Evolutionary conservation across 2,888 invertebrate species (phyloP), one percentile per base, ranked within the genome.

Genomic region (Coelopa pilipes): DNA sequence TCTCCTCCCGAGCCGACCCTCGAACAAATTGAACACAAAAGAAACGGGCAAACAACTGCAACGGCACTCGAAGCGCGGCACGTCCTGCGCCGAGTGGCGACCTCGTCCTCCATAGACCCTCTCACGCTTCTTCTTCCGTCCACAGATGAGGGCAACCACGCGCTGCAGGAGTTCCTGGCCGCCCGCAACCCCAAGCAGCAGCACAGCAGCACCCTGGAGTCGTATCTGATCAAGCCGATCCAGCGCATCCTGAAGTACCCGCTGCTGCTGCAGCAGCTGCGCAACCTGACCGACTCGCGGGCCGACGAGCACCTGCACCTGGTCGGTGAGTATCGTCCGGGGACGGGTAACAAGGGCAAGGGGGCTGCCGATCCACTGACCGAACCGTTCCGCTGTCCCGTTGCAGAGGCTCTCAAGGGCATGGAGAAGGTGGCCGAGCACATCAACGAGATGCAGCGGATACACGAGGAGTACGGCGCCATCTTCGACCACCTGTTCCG

Each of bases 351-450:
- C n/a, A n/a, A n/a, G n/a, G n/a, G n/a, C n/a, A n/a, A n/a, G n/a
- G n/a, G n/a, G n/a, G n/a, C n/a, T n/a, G n/a, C n/a, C n/a, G n/a
- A n/a, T n/a, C n/a, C n/a, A n/a, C n/a, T n/a, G n/a, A n/a, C n/a
- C n/a, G n/a, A n/a, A n/a, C n/a, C n/a, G n/a, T n/a, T n/a, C n/a
- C n/a, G n/a, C n/a, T n/a, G n/a, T n/a, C n/a, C n/a, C n/a, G n/a
- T n/a, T 62, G 78, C 91, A 96, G 97, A 97, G 92, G 96, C 97
- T 80, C 90, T 97, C 73, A 96, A 96, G 88, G 97, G 96, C 80
- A 98, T 98, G 98, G 98, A 98, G 87, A 96, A 97, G 88, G 98
- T 98, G 81, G 98, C 98, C 65, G 98, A 98, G 89, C 98, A 99
- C 89, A 98, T 99, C 84, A 99, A 98, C 89, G 98, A 98, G 90